Conservation (phyloP, 2,113 vertebrate genomes). For the Enhydra lutris region DNA sequence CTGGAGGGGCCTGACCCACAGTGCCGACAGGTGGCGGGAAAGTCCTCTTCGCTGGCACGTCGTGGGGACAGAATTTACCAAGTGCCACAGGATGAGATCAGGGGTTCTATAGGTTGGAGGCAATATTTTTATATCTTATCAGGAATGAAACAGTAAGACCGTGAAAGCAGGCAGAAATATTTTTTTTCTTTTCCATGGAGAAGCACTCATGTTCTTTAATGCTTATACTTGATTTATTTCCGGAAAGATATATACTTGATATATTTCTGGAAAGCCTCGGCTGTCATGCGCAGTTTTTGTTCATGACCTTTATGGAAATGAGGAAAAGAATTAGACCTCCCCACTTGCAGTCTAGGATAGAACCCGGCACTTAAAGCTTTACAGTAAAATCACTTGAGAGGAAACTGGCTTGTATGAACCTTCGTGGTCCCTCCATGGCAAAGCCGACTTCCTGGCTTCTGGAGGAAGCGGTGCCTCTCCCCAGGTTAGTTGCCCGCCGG, state of each 20-base stretch:
- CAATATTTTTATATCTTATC: conserved; percentile 12
- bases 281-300: conserved; percentile 60
- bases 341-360: conserved; percentile 7
- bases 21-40: neutral
- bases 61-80: neutral
- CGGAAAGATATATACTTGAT: neutral
- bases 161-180: conserved; percentile 41
- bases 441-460: neutral
- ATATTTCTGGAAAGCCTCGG: conserved; percentile 54
- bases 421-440: neutral
- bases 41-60: neutral
- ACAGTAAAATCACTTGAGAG: conserved; percentile 27
- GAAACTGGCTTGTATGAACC: neutral
- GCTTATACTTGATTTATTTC: neutral
- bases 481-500: accelerated
- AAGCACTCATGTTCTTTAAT: conserved; percentile 46
- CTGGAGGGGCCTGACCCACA: neutral
- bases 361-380: conserved; percentile 39
- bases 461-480: neutral
- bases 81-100: neutral
- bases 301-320: conserved; percentile 66
- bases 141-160: conserved; percentile 31
- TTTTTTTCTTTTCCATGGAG: neutral
- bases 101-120: neutral
- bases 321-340: conserved; percentile 7